Base-by-base conservation (phyloP, 2,113 vertebrate genomes). In the Proteles cristata region DNA sequence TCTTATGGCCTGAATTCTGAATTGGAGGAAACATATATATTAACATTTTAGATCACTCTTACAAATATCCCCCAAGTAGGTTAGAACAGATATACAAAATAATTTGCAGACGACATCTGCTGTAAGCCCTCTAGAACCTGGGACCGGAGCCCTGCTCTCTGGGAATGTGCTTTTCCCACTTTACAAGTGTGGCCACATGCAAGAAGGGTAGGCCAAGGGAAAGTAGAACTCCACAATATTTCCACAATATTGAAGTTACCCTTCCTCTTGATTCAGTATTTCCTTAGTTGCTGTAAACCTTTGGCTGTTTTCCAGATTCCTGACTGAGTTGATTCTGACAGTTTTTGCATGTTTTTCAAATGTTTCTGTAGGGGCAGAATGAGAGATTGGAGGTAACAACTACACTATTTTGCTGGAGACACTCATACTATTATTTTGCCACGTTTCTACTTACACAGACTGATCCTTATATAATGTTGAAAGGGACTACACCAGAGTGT, bases 131-230 rank as follows among this genome's bases (percentile, higher is more conserved):
- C 12, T 1, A 90, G 28, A 81, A 76, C 1, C n/a, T 25, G 23
- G 5, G 8, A 43, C 11, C 33, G 17, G 10, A 81, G 19, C 11
- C 19, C 16, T 5, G 26, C 23, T 53, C 28, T 53, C 45, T 25
- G 26, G 7, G 1, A 43, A 63, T 55, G 2, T 61, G 3, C 14
- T 0, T 7, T 17, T 76, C 11, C 3, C 0, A 68, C 8, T 69
- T 66, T 17, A 76, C 69, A 1, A 68, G 11, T 84, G n/a, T 55
- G 17, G 2, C 1, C 26, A 33, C 7, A 7, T 4, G 45, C 5
- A 53, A 28, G 35, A 65, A 10, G 11, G 11, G 11, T 14, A 45
- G 21, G n/a, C 7, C 16, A 26, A 82, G 10, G 12, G 1, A 19
- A 19, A 33, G 26, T 74, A 74, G 53, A 83, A 43, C 2, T 11